These are phyloP conservation scores for Rhyacophila evoluta DNA, from an alignment of 2,888 invertebrate species.

Conservation along the genomic window DNA sequence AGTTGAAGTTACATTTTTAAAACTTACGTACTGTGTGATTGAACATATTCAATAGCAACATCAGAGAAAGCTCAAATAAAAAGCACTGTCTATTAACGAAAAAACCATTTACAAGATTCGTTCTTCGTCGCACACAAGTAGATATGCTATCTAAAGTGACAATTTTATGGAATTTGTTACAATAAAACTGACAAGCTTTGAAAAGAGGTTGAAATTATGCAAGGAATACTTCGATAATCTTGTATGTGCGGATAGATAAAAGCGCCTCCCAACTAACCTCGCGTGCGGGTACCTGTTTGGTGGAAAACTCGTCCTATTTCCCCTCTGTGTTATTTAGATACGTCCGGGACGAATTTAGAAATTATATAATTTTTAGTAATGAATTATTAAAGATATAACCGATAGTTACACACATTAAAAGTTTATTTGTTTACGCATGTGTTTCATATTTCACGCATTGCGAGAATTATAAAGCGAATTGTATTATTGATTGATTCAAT, in stretches of 20 bases:
- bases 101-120: background rate
- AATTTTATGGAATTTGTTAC: constrained; percentile 10
- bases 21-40: too few relatives aligned
- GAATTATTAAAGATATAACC: too few relatives aligned
- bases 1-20: too few relatives aligned
- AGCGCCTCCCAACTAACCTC: background rate
- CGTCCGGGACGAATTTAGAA: background rate
- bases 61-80: too few relatives aligned
- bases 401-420: too few relatives aligned
- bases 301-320: constrained; percentile 12
- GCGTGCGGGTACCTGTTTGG: constrained; percentile 17
- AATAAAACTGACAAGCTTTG: constrained; percentile 7
- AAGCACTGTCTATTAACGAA: too few relatives aligned
- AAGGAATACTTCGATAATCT: constrained; percentile 22
- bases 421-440: too few relatives aligned
- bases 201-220: background rate
- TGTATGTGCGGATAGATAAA: constrained; percentile 11
- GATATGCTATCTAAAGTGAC: background rate
- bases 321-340: background rate
- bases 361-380: background rate
- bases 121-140: background rate
- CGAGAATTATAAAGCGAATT: too few relatives aligned
- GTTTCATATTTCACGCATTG: too few relatives aligned
- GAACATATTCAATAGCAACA: too few relatives aligned
- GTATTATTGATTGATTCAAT: too few relatives aligned